Base-by-base conservation (phyloP, 2,797 vertebrate species). In the Chrysocyon brachyurus region DNA sequence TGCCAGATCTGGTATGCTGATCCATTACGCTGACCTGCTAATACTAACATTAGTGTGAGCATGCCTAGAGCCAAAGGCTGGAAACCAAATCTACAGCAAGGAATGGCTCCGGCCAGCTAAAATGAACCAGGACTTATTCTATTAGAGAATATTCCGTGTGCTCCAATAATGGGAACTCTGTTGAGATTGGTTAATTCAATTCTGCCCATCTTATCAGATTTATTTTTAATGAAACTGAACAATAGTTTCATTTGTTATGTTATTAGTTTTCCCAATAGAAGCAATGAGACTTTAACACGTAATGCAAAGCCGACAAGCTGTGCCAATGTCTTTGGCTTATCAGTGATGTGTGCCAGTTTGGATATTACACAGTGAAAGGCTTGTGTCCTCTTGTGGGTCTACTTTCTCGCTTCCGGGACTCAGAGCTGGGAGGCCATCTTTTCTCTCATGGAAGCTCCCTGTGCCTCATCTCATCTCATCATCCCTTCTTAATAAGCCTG, bases 181-280 rank as follows among this genome's bases (percentile, higher is more conserved):
- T 90, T 97, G 98, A 98, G 98, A 98, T 93, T 95, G 98, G 98
- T 96, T 98, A 98, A 98, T 98, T 99, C 98, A 98, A 98, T 98
- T 98, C 98, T 97, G 97, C 97, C 97, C 96, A 97, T 98, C 98
- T 99, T 98, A 99, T 99, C 98, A 98, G 98, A 98, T 99, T 99
- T 98, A 98, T 98, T 98, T 98, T 98, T 99, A 99, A 98, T 98
- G 98, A 99, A 99, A 98, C 98, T 94, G 98, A 99, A 98, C 98
- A 98, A 98, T 98, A 98, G 97, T 98, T 99, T 98, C 98, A 98
- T 99, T 99, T 98, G 98, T 98, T 98, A 98, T 95, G 96, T 98
- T 98, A 98, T 98, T 98, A 98, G 98, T 98, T 98, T 98, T 98
- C 98, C 98, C 98, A 97, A 92, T 96, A 98, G 98, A 97, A 98